These are phyloP conservation scores for Bothrops alternatus DNA, from an alignment of 2,797 vertebrate genomes.

Conservation along the genomic window DNA sequence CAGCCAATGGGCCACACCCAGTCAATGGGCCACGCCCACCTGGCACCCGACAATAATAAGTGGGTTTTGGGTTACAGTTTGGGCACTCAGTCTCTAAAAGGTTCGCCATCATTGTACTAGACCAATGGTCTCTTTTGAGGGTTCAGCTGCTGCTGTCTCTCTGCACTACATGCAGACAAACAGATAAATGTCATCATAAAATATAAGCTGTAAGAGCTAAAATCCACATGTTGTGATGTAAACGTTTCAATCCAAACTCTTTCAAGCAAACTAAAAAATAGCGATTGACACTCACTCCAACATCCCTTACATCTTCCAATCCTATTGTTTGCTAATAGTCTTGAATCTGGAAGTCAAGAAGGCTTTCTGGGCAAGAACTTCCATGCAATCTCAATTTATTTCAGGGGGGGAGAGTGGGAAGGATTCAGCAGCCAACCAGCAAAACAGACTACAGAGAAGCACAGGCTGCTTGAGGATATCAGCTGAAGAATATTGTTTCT, in stretches of 20 bases:
- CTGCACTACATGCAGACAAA: not conserved
- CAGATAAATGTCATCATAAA: not conserved
- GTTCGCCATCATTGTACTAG: too few relatives aligned
- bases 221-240: not conserved
- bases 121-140: not conserved
- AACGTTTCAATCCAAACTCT: not conserved
- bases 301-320: not conserved
- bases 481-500: not conserved
- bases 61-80: too few relatives aligned
- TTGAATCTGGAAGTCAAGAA: not conserved
- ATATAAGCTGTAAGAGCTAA: not conserved
- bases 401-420: not conserved
- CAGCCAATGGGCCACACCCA: too few relatives aligned
- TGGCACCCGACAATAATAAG: too few relatives aligned
- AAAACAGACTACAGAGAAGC: not conserved
- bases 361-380: not conserved
- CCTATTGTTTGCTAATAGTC: not conserved
- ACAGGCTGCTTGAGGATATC: not conserved
- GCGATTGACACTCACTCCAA: not conserved
- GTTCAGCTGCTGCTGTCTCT: not conserved
- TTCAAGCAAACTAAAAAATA: not conserved
- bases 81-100: too few relatives aligned
- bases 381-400: not conserved
- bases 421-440: not conserved
- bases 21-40: too few relatives aligned